Evolutionary conservation across 2,113 vertebrate genomes (phyloP), one percentile per base, ranked within the genome.

Genomic region (Oenanthe oenanthe): DNA sequence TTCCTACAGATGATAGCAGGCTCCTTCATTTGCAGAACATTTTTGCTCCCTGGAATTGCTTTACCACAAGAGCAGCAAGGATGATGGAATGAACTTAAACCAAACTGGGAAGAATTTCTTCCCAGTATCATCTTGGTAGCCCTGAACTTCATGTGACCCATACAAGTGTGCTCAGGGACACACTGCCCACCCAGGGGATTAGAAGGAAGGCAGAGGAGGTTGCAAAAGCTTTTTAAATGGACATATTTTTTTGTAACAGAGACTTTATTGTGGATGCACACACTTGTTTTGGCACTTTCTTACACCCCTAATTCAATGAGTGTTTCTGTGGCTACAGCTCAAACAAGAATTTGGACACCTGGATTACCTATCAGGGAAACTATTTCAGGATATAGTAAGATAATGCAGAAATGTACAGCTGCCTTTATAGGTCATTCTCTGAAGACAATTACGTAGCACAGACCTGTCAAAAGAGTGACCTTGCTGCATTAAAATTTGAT

Each of bases 401-500:
- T 19, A 66, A 65, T 17, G 38, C 42, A 63, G 45, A 85, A 81
- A 81, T 5, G 19, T 12, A 51, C 24, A 74, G 26, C 22, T 85
- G 60, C 29, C 61, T 62, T 79, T 76, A 45, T 16, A 71, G 56
- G 62, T 43, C 34, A 40, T 76, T 75, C 48, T 77, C 50, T n/a
- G 36, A 81, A 86, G 38, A 75, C 16, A 45, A 63, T 38, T 75
- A 77, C 0, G 0, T 17, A 62, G 32, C n/a, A 78, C 21, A 66
- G 48, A 71, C 32, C 47, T 79, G 43, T n/a, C 85, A 85, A 87
- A 87, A 91, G 36, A 43, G 38, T 81, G 74, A 95, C 63, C 40
- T 60, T 74, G 19, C 60, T 84, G 58, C 22, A 42, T 53, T 68
- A 74, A 90, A 85, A 62, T 82, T 50, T 18, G 17, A 51, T 80